Base-by-base conservation (phyloP, 2,797 vertebrate species). In the Morelia viridis region DNA sequence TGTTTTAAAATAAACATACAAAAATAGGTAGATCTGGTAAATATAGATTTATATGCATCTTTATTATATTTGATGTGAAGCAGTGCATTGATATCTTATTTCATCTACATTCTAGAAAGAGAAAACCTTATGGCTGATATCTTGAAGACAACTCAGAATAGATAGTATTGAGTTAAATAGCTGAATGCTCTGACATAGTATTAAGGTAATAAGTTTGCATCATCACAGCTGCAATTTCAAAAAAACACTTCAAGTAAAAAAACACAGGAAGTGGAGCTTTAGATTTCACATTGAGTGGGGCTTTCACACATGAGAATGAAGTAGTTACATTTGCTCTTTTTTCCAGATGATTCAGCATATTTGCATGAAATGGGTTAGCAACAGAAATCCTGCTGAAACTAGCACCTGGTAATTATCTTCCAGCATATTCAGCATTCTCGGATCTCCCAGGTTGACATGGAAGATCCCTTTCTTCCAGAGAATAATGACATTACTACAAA, bases 321-420 rank as follows among this genome's bases (percentile, higher is more conserved):
- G 10, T 65, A 61, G n/a, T 80, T 41, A 84, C 28, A 46, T 60
- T 41, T 60, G 17, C n/a, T 58, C 8, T 53, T n/a, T 92, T 92
- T 89, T 65, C 22, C 62, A 17, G 4, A 35, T 89, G 4, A 28
- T 50, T 92, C 35, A 92, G 57, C 62, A 61, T 35, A 86, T 61
- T 58, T 85, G 26, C 53, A 89, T 61, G 64, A 85, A 0, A 71
- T 9, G 15, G 68, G 61, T 35, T 35, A 58, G 35, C 60, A 84
- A 57, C 8, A 84, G 26, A 13, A 28, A 22, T 64, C 62, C 3
- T 26, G 60, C 24, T 68, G 5, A 89, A 92, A 76, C 19, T 76
- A 85, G 60, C 28, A 89, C 60, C 50, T 85, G 46, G 61, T 92
- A 58, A 85, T 92, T 92, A 85, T 71, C 61, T 85, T 89, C 58